Evolutionary conservation across 2,888 invertebrate genomes (phyloP).

Genomic region (Diogma glabrata): DNA sequence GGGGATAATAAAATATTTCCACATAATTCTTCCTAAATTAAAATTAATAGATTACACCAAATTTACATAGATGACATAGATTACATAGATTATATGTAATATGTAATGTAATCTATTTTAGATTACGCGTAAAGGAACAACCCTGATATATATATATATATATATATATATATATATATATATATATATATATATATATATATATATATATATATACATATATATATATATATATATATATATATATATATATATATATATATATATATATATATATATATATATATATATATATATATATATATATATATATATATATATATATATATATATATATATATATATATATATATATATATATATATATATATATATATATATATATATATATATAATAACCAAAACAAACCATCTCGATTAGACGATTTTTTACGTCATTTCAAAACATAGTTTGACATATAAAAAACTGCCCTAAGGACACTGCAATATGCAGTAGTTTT

Average conservation of each 20-base stretch:
- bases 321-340: conserved; percentile 1
- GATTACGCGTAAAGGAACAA: no score
- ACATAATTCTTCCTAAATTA: no score
- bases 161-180: conserved; percentile 5
- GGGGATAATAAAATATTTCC: no score
- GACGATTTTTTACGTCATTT: no score
- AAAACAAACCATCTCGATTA: no score
- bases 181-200: neutral
- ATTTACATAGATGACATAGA: no score
- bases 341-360: conserved; percentile 3
- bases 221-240: conserved; percentile 3
- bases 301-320: neutral
- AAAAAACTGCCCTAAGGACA: no score
- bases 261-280: conserved; percentile 1
- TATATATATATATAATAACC: neutral
- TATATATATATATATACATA: conserved; percentile 1
- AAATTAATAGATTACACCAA: no score
- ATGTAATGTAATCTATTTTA: no score
- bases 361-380: conserved; percentile 3
- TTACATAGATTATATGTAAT: no score
- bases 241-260: conserved; percentile 3
- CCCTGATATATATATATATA: conserved; percentile 6
- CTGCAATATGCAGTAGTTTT: no score
- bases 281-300: conserved; percentile 3
- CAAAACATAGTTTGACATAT: no score